Evolutionary conservation across 2,113 vertebrate species (phyloP), one percentile per base, ranked within the genome.

Genomic region (Alligator mississippiensis): DNA sequence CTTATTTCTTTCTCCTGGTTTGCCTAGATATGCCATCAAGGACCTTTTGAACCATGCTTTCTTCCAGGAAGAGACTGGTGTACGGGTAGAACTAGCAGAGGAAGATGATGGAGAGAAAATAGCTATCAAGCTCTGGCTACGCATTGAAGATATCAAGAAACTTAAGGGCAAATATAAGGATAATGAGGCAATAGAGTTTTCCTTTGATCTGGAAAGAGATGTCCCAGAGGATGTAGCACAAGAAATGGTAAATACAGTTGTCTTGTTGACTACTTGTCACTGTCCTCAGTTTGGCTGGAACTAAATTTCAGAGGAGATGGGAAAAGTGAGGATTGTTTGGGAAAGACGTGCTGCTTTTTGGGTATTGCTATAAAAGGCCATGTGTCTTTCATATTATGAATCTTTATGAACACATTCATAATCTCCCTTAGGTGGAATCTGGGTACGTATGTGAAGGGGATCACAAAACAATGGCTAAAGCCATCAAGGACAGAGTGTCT

Each of bases 401-500:
- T 24, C 47, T 95, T n/a, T 94, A 84, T 95, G 80, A 68, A 30
- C 95, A 70, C 96, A 0, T 89, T 14, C 47, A 11, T 60, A 77
- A 87, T 91, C 93, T 95, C 79, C 89, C 89, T 5, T 97, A 99
- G 99, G 99, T 99, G 88, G 99, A 99, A 87, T 99, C 99, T 93
- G 99, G 99, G 78, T 99, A 99, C 92, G 99, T 99, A 89, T 99
- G 99, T 86, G 99, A 99, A 96, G 99, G 99, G 27, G 99, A 99
- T 98, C 99, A 99, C 95, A 99, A 99, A 98, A 99, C 99, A 38
- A 99, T 99, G 99, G 99, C 99, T 77, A 99, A 99, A 97, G 99
- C 99, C 30, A 99, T 99, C 98, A 99, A 99, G 97, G 99, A 99
- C 95, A 98, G 99, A 3, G 99, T 99, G n/a, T 99, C 99, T 75